These are phyloP conservation scores for Hycleus phaleratus DNA, from an alignment of 1,140 invertebrate genomes.

Conservation along the genomic window DNA sequence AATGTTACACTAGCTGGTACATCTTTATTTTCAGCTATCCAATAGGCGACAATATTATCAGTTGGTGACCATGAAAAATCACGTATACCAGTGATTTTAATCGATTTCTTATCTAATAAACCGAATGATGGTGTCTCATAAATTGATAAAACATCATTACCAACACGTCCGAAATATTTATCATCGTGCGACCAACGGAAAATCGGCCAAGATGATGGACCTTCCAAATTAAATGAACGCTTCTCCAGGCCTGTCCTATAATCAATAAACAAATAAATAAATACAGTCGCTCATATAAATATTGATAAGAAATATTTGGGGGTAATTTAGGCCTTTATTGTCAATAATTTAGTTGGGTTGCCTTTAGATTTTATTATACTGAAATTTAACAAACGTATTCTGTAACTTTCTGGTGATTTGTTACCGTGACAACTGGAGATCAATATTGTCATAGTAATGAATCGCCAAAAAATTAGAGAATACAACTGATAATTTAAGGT, in stretches of 20 bases:
- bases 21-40: slow-evolving; percentile 96
- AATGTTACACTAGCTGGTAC: slow-evolving; percentile 80
- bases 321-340: too few species aligned
- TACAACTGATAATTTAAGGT: too few species aligned
- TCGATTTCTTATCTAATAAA: slow-evolving; percentile 87
- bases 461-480: too few species aligned
- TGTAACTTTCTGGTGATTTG: too few species aligned
- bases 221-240: slow-evolving; percentile 80
- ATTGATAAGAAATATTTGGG: too few species aligned
- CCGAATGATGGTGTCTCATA: slow-evolving; percentile 95
- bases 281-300: too few species aligned
- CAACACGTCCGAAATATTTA: slow-evolving; percentile 89
- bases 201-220: slow-evolving; percentile 79
- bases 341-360: too few species aligned
- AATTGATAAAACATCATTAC: slow-evolving; percentile 77
- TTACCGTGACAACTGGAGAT: too few species aligned
- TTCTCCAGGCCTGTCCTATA: slow-evolving; percentile 80
- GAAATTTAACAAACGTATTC: too few species aligned
- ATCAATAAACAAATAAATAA: slow-evolving; percentile 9
- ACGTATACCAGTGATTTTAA: slow-evolving; percentile 84
- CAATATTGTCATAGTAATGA: too few species aligned
- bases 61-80: slow-evolving; percentile 98
- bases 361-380: too few species aligned
- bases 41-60: slow-evolving; percentile 93
- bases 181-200: slow-evolving; percentile 98